Conservation (phyloP, 2,888 invertebrate genomes). For the Melinaea menophilus region DNA sequence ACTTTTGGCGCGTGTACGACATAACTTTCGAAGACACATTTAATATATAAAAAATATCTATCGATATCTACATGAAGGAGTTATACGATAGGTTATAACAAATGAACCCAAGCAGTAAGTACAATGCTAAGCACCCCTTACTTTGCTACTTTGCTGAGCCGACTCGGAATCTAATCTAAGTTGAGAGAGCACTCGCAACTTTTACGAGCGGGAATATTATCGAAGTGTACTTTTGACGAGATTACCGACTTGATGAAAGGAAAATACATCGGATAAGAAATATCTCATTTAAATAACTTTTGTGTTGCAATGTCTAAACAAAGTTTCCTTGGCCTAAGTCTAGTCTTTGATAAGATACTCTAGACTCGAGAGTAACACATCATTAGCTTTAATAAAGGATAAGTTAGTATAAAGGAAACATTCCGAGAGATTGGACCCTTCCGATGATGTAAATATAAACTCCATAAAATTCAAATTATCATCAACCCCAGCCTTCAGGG, state of each 20-base stretch:
- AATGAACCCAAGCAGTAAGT: too few species aligned
- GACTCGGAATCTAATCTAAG: conserved; percentile 57
- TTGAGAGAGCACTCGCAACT: conserved; percentile 40
- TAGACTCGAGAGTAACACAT: too few species aligned
- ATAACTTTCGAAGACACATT: too few species aligned
- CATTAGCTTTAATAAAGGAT: conserved; percentile 1
- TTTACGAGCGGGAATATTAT: conserved; percentile 43
- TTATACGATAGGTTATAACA: too few species aligned
- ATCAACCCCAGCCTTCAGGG: conserved; percentile 63
- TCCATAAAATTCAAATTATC: conserved; percentile 75
- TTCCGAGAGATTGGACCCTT: conserved; percentile 50
- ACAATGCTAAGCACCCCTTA: conserved; percentile 8
- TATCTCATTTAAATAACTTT: not conserved
- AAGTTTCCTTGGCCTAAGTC: not conserved
- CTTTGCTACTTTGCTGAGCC: conserved; percentile 12
- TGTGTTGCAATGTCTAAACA: not conserved
- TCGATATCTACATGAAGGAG: not conserved
- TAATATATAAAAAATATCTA: conserved; percentile 15
- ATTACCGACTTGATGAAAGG: conserved; percentile 5
- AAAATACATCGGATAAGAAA: not conserved
- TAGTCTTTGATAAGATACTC: too few species aligned
- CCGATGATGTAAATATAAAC: conserved; percentile 61
- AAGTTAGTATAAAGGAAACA: conserved; percentile 34
- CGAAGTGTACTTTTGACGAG: conserved; percentile 37
- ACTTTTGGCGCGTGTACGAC: too few species aligned